Evolutionary conservation across 2,113 vertebrate genomes (phyloP), one percentile per base, ranked within the genome.

Genomic region (Erpornis zantholeuca): DNA sequence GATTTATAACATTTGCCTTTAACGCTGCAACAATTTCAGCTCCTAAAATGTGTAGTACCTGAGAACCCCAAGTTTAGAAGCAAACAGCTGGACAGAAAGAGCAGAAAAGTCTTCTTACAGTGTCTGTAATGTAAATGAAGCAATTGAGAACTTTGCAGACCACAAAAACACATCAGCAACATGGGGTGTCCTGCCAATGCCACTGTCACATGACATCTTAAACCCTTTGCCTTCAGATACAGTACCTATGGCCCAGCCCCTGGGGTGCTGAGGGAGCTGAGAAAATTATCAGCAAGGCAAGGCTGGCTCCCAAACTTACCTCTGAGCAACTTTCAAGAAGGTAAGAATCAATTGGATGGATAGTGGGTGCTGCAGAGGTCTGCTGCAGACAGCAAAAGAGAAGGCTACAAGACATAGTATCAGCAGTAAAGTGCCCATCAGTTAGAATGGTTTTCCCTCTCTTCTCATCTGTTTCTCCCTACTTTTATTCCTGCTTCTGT

Each of bases 401-500:
- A 68, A 60, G n/a, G 28, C 27, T 64, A 65, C 57, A 36, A 49
- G 33, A 82, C 3, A 15, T 38, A 64, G 82, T 78, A 92, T 96
- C 69, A 50, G 73, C 42, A 91, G 87, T 70, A 80, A 95, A 96
- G 54, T 11, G 25, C 52, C 90, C 15, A 54, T 88, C 88, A 78
- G 24, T 54, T 53, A 69, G 90, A 52, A 77, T 33, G 12, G 9
- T 73, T 89, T 79, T 53, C 57, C 49, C 31, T 78, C 18, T 75
- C 28, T 59, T 86, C 89, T 95, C 72, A 81, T 66, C 82, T 80
- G 53, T 86, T 96, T 71, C 21, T 78, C 53, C 4, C 72, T 85
- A 59, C 85, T 95, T 90, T 87, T 84, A 92, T 81, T 82, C 70
- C 85, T 27, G 17, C 61, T 95, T 69, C 86, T 42, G 44, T 78